Evolutionary conservation across 2,888 invertebrate genomes (phyloP).

Genomic region (Microctonus brassicae): DNA sequence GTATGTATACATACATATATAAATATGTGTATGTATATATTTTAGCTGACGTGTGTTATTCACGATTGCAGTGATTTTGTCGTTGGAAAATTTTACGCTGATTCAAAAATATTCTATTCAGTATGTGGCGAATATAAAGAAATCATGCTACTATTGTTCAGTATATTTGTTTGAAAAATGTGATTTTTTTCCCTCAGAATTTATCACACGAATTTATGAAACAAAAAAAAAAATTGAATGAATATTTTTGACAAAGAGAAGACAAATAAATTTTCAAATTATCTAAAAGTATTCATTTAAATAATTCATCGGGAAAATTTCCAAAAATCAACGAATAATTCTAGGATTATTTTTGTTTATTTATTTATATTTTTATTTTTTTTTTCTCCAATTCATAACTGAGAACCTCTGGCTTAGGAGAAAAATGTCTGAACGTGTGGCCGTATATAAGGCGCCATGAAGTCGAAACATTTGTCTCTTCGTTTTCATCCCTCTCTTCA

Average conservation of each 20-base stretch:
- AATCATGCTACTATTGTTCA: constrained; percentile 28
- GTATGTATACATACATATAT: no score
- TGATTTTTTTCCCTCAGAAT: background rate
- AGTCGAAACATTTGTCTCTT: constrained; percentile 36
- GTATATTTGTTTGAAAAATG: constrained; percentile 16
- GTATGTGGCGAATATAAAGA: background rate
- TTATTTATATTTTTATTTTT: background rate
- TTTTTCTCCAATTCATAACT: background rate
- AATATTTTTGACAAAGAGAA: no score
- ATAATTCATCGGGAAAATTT: no score
- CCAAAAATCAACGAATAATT: no score
- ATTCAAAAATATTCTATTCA: constrained; percentile 22
- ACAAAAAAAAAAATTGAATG: no score
- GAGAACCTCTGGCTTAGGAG: constrained; percentile 18
- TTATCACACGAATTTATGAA: background rate
- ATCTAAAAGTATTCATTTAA: no score
- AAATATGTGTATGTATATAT: background rate
- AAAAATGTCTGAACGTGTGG: constrained; percentile 15
- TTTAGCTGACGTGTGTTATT: background rate
- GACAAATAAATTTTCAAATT: no score
- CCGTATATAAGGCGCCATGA: constrained; percentile 33
- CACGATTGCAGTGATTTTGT: constrained; percentile 6
- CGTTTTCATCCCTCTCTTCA: constrained; percentile 20
- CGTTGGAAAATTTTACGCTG: background rate
- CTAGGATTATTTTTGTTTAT: no score